Conservation (phyloP, 2,797 vertebrate genomes). For the Gobionotothen gibberifrons region DNA sequence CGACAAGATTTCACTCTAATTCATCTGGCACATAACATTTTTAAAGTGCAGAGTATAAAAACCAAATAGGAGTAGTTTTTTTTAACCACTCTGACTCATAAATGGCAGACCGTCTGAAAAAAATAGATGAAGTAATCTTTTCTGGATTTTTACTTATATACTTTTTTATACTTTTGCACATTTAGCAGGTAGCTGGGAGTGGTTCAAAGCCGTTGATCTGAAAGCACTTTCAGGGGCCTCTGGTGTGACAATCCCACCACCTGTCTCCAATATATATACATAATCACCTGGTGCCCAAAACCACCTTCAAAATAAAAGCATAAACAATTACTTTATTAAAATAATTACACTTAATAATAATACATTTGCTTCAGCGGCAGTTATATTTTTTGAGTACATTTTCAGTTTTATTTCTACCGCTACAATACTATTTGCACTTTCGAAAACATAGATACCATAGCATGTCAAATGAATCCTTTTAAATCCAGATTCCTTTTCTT, state of each 20-base stretch:
- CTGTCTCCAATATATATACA: no score
- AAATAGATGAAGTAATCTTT: not conserved
- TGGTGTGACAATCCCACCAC: no score
- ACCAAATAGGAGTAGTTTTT: not conserved
- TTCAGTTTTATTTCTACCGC: no score
- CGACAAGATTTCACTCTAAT: conserved; percentile 24
- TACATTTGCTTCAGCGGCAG: no score
- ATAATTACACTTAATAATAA: no score
- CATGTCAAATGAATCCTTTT: not conserved
- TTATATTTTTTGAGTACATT: no score
- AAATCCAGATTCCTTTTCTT: not conserved
- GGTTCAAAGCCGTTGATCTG: not conserved
- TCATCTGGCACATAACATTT: not conserved
- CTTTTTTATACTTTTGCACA: not conserved
- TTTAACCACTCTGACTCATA: not conserved
- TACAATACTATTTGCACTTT: no score
- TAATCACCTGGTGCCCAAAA: no score
- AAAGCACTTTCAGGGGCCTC: not conserved
- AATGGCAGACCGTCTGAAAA: not conserved
- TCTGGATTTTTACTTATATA: not conserved
- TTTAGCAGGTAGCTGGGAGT: not conserved
- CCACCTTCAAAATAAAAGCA: no score
- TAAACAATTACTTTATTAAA: no score
- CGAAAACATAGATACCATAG: no score
- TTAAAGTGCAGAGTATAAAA: conserved; percentile 3